Conservation (phyloP, 1,140 invertebrate species). For the Papilio xuthus region DNA sequence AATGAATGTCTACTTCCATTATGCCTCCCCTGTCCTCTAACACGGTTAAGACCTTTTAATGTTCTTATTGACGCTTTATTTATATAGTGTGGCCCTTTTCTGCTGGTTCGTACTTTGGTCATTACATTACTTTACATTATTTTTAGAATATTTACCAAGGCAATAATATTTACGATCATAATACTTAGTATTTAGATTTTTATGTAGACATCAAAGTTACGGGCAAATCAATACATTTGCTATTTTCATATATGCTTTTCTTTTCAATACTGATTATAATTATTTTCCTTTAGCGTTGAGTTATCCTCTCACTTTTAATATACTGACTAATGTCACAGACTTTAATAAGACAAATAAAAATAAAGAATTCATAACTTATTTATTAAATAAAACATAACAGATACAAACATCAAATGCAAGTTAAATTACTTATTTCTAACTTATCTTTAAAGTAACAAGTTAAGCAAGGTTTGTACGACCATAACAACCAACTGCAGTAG, state of each 20-base stretch:
- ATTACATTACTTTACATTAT: neutral
- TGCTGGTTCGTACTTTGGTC: neutral
- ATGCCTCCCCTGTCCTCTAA: neutral
- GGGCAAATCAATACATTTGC: too few relatives aligned
- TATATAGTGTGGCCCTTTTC: neutral
- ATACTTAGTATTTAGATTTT: too few relatives aligned
- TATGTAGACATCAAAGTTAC: too few relatives aligned
- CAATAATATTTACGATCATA: neutral
- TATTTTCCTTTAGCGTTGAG: too few relatives aligned
- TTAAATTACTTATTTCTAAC: constrained; percentile 42
- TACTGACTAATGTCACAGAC: neutral
- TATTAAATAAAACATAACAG: constrained; percentile 44
- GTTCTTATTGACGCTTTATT: neutral
- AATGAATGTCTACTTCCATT: constrained; percentile 5
- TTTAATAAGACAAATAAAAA: constrained; percentile 1
- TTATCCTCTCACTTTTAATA: too few relatives aligned
- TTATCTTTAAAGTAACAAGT: constrained; percentile 55
- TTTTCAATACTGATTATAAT: too few relatives aligned
- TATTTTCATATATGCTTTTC: too few relatives aligned
- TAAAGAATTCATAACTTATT: constrained; percentile 23
- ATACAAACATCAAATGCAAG: constrained; percentile 12
- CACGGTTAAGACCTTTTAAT: neutral
- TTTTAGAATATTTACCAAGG: neutral
- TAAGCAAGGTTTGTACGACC: constrained; percentile 61
- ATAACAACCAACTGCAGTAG: constrained; percentile 66